A percentile compares a stretch with the other conserved stretches of the same genome.
phyloP scores from a whole-genome alignment of 2,888 invertebrate genomes.

The Endotricha flammealis region DNA sequence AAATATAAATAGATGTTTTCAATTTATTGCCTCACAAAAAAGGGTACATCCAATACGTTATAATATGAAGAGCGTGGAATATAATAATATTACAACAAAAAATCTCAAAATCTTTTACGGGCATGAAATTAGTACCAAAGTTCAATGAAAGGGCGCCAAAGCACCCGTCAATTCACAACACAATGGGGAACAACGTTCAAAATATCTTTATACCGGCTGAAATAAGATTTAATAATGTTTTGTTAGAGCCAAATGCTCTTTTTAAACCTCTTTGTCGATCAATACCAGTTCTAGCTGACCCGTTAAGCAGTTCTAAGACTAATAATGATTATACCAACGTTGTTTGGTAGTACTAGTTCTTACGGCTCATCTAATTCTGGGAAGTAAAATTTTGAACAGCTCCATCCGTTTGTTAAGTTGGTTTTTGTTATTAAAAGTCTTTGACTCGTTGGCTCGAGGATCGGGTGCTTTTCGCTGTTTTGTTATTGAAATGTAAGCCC shows the following conservation, averaged over 20 bases:
- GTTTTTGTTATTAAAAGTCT: constrained; percentile 55
- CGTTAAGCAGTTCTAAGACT: constrained; percentile 14
- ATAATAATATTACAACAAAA: neutral
- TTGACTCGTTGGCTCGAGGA: constrained; percentile 29
- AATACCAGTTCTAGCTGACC: constrained; percentile 36
- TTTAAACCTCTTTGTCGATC: constrained; percentile 54
- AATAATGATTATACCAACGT: constrained; percentile 8
- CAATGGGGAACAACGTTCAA: constrained; percentile 36
- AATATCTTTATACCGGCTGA: constrained; percentile 46
- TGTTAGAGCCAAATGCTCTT: constrained; percentile 60
- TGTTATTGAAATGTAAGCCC: neutral
- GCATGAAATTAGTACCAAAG: constrained; percentile 23
- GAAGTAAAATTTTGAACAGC: constrained; percentile 24
- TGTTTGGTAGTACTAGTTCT: constrained; percentile 14
- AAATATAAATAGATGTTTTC: too few species aligned
- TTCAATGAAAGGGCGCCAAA: constrained; percentile 40
- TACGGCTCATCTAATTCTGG: constrained; percentile 39
- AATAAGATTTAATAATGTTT: constrained; percentile 73
- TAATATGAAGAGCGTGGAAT: too few species aligned
- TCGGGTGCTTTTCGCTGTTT: constrained; percentile 26
- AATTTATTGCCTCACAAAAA: too few species aligned
- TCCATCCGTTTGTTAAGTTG: constrained; percentile 53
- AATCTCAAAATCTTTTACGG: constrained; percentile 12
- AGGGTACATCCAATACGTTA: too few species aligned
- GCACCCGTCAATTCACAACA: constrained; percentile 32